phyloP scores from a whole-genome alignment of 2,113 vertebrate genomes.

The Hyla sarda region DNA sequence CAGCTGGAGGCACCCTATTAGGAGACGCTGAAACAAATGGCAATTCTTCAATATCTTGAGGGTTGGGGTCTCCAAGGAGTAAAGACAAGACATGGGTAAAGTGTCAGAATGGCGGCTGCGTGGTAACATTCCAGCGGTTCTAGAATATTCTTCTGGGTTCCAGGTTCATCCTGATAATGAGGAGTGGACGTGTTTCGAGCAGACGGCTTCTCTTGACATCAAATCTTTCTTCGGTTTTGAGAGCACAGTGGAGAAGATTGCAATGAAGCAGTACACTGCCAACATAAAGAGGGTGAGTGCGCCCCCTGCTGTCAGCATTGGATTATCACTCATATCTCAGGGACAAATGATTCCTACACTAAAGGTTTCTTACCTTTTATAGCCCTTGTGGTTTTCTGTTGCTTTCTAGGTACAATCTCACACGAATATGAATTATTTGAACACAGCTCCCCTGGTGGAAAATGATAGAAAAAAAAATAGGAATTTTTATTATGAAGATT shows the following conservation, averaged over 20 bases:
- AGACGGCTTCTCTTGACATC: constrained; percentile 82
- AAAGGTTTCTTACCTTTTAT: neutral
- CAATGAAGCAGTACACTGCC: constrained; percentile 85
- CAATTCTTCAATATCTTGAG: too few species aligned
- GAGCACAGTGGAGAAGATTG: constrained; percentile 81
- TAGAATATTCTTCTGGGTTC: constrained; percentile 17
- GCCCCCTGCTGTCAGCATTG: neutral
- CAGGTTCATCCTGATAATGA: constrained; percentile 87
- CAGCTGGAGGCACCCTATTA: too few species aligned
- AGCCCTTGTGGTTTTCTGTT: too few species aligned
- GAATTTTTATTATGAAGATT: too few species aligned
- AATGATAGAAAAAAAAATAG: too few species aligned
- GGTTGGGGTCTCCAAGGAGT: too few species aligned
- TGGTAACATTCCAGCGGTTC: neutral
- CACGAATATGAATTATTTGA: too few species aligned
- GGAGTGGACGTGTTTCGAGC: constrained; percentile 86
- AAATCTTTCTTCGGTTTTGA: constrained; percentile 87
- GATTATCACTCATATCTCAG: neutral
- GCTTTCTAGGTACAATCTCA: neutral
- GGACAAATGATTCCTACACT: neutral
- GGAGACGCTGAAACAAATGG: too few species aligned
- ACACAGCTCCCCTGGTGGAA: too few species aligned
- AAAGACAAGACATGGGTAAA: too few species aligned
- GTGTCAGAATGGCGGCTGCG: too few species aligned
- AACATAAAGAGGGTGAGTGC: constrained; percentile 79